A percentile compares a stretch with the other conserved stretches of the same genome.
Conservation (phyloP, 2,888 invertebrate species). For the Cabera pusaria region DNA sequence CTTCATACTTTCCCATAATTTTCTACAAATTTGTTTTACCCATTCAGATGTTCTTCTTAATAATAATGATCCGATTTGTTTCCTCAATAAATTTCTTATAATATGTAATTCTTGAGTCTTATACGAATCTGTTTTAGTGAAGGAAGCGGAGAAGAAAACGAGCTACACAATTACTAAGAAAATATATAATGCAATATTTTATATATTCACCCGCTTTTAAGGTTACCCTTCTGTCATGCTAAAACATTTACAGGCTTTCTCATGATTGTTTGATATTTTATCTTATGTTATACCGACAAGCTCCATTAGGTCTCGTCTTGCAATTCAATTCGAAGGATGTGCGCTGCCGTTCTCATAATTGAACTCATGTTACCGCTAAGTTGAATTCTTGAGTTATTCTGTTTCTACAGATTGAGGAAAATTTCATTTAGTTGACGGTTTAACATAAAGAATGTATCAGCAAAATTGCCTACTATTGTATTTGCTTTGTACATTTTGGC, state of each 20-base stretch:
- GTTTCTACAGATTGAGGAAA: background rate
- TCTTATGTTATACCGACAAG: slow-evolving; percentile 19
- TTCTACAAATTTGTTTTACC: slow-evolving; percentile 12
- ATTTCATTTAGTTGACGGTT: too few relatives aligned
- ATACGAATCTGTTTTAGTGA: slow-evolving; percentile 4
- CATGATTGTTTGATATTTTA: slow-evolving; percentile 25
- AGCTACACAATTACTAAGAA: slow-evolving; percentile 12
- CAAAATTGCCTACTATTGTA: too few relatives aligned
- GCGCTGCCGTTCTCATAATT: slow-evolving; percentile 17
- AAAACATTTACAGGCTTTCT: slow-evolving; percentile 21
- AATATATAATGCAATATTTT: slow-evolving; percentile 20
- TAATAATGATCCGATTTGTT: slow-evolving; percentile 11
- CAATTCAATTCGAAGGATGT: slow-evolving; percentile 22
- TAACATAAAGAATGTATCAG: too few relatives aligned
- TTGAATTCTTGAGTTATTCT: too few relatives aligned
- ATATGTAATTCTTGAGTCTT: too few relatives aligned
- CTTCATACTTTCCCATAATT: slow-evolving; percentile 19
- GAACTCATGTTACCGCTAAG: slow-evolving; percentile 11
- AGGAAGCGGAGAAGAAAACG: slow-evolving; percentile 1
- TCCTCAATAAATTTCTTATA: slow-evolving; percentile 4
- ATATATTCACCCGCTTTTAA: slow-evolving; percentile 22
- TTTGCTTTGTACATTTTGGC: too few relatives aligned
- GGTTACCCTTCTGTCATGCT: slow-evolving; percentile 24
- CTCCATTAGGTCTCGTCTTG: slow-evolving; percentile 15
- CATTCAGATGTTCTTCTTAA: slow-evolving; percentile 5